Evolutionary conservation across 2,113 vertebrate species (phyloP), one percentile per base, ranked within the genome.

Genomic region (Hyla sarda): DNA sequence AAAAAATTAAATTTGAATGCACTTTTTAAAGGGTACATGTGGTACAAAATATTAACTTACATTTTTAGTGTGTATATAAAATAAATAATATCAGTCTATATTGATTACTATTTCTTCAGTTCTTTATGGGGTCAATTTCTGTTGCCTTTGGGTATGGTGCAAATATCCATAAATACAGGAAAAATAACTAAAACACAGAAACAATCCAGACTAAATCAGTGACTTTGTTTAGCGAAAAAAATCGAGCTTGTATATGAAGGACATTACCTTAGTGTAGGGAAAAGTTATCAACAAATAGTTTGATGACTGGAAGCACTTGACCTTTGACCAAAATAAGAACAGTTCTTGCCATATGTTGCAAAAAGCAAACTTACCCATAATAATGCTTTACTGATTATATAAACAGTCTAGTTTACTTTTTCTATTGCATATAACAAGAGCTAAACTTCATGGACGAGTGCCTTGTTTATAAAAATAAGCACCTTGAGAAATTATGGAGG

Each of bases 331-430:
- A 72, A 76, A 47, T 77, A 56, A 54, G 75, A 76, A 56, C 45
- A 62, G 50, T 84, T 37, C 48, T 25, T 47, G 37, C 72, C 72
- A 62, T 84, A 60, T 84, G 83, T 84, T 84, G 37, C 52, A 76
- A 84, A 76, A 37, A 28, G 1, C 56, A 50, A 62, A 84, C 41
- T 58, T 77, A 65, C 9, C 52, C 52, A 76, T 76, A 76, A 72
- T 84, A 25, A 84, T 65, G 72, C 75, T 74, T 75, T 84, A 60
- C 72, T 84, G 83, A 84, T 84, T 84, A 65, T 60, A 84, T 84
- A 84, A 84, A 84, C 83, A 84, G 37, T 17, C n/a, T 65, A 56
- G 47, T 75, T 45, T 30, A 62, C 54, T 65, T 76, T 76, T 76
- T 48, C 45, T 65, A 21, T 60, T 65, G 41, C 60, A 37, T 28